Evolutionary conservation across 2,113 vertebrate species (phyloP).

Genomic region (Phylloscopus trochilus): DNA sequence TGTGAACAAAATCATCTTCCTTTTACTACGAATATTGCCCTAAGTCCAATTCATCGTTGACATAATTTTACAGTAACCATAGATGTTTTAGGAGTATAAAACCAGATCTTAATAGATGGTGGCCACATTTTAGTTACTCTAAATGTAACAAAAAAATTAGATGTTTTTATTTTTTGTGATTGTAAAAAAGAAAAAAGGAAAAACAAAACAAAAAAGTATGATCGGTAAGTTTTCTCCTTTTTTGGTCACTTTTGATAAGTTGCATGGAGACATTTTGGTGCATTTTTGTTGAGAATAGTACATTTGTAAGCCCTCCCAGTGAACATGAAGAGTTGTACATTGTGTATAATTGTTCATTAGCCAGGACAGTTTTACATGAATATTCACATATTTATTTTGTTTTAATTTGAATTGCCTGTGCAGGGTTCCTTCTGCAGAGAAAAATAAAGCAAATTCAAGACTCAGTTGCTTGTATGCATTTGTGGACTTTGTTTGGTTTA

Average conservation of each 20-base stretch:
- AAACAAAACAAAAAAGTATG: slow-evolving; percentile 67
- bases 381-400: slow-evolving; percentile 99
- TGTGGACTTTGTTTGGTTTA: neutral
- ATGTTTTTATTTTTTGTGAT: slow-evolving; percentile 86
- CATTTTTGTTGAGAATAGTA: slow-evolving; percentile 83
- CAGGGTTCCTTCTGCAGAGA: slow-evolving; percentile 87
- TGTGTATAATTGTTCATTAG: slow-evolving; percentile 99
- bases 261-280: slow-evolving; percentile 88
- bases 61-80: slow-evolving; percentile 70
- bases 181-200: slow-evolving; percentile 76
- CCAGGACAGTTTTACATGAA: slow-evolving; percentile 93
- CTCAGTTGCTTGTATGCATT: slow-evolving; percentile 19
- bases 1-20: slow-evolving; percentile 49
- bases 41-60: slow-evolving; percentile 47
- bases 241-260: slow-evolving; percentile 83
- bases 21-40: slow-evolving; percentile 43
- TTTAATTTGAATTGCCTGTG: slow-evolving; percentile 90
- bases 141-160: slow-evolving; percentile 78
- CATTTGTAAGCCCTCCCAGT: slow-evolving; percentile 78
- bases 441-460: slow-evolving; percentile 81
- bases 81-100: slow-evolving; percentile 77
- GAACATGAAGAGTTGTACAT: slow-evolving; percentile 89
- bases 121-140: slow-evolving; percentile 80
- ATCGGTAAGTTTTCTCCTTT: slow-evolving; percentile 50
- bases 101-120: slow-evolving; percentile 63